Evolutionary conservation across 2,797 vertebrate genomes (phyloP).

Genomic region (Melanotaenia nigrans): DNA sequence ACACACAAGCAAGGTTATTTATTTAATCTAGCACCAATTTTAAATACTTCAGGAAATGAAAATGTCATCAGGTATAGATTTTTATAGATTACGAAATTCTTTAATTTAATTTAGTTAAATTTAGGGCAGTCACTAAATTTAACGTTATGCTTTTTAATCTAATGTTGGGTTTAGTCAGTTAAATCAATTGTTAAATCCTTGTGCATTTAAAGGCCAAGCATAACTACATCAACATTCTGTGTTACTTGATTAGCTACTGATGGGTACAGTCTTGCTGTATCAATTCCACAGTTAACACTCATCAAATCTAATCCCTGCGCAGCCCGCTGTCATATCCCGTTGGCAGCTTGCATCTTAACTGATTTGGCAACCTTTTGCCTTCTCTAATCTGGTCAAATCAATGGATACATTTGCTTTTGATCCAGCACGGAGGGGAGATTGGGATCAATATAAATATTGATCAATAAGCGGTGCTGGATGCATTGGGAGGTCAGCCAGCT

Average conservation of each 20-base stretch:
- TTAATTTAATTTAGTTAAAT: neutral
- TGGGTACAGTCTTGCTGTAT: constrained; percentile 63
- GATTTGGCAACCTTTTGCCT: constrained; percentile 82
- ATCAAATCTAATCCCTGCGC: constrained; percentile 74
- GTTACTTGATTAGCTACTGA: constrained; percentile 73
- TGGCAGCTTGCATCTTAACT: constrained; percentile 77
- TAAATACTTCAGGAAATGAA: constrained; percentile 3
- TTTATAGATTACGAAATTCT: neutral
- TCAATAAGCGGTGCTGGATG: constrained; percentile 82
- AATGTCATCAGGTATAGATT: neutral
- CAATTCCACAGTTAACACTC: constrained; percentile 77
- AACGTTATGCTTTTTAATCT: constrained; percentile 38
- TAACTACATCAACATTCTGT: constrained; percentile 65
- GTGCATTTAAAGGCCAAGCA: constrained; percentile 68
- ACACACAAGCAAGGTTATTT: constrained; percentile 1
- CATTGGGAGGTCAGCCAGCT: constrained; percentile 72
- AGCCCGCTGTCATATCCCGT: constrained; percentile 74
- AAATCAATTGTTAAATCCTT: constrained; percentile 56
- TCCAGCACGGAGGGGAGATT: constrained; percentile 55
- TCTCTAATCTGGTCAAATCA: constrained; percentile 80
- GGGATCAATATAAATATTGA: constrained; percentile 82
- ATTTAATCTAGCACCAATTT: neutral
- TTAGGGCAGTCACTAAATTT: constrained; percentile 9
- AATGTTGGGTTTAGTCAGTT: constrained; percentile 35
- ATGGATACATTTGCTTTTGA: constrained; percentile 76